These are phyloP conservation scores for Monopis laevigella DNA, from an alignment of 2,888 invertebrate genomes.

Conservation along the genomic window DNA sequence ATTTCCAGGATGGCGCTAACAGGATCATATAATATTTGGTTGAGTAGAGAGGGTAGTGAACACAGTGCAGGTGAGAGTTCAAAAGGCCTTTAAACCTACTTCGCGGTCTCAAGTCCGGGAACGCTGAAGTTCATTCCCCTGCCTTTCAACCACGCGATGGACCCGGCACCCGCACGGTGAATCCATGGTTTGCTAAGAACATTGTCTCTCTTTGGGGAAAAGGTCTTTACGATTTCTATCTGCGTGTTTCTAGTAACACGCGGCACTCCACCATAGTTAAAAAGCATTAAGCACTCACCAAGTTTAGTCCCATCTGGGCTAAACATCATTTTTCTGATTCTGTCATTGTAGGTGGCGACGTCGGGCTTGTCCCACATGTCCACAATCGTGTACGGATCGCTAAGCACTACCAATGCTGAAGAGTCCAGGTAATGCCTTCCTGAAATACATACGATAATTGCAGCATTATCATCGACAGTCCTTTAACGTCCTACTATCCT, in stretches of 20 bases:
- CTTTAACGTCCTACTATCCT: background rate
- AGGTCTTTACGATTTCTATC: background rate
- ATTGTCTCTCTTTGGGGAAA: background rate
- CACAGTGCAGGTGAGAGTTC: too few species aligned
- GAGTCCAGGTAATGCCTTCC: background rate
- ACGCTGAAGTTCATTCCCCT: too few species aligned
- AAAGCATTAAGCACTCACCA: constrained; percentile 28
- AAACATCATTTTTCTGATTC: constrained; percentile 53
- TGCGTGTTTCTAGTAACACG: too few species aligned
- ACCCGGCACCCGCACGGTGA: background rate
- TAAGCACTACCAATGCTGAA: constrained; percentile 33
- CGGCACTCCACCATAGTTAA: too few species aligned
- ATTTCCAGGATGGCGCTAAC: too few species aligned
- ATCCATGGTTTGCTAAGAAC: background rate
- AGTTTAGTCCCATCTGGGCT: constrained; percentile 59
- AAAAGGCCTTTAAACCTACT: too few species aligned
- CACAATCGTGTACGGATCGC: constrained; percentile 43
- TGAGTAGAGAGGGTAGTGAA: too few species aligned
- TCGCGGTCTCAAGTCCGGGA: too few species aligned
- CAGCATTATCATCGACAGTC: background rate
- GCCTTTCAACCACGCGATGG: too few species aligned
- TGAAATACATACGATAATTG: background rate
- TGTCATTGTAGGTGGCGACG: constrained; percentile 36
- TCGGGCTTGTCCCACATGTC: constrained; percentile 41
- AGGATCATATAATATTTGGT: too few species aligned